These are phyloP conservation scores for Coenonympha arcania DNA, from an alignment of 2,888 invertebrate species.

Conservation along the genomic window DNA sequence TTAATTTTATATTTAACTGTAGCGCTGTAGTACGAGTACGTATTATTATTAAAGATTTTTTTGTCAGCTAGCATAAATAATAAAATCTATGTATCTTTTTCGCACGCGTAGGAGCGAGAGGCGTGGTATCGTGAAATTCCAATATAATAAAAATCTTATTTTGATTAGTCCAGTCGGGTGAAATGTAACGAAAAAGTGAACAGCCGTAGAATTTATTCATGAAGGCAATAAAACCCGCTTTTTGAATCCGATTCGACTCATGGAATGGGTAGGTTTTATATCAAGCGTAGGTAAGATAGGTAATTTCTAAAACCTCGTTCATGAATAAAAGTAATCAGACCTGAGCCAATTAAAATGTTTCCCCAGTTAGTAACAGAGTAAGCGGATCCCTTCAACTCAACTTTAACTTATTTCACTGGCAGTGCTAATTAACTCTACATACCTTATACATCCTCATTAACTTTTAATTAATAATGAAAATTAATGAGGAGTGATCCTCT, in stretches of 20 bases:
- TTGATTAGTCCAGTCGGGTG: slow-evolving; percentile 2
- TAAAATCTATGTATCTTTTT: no score
- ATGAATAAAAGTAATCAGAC: neutral
- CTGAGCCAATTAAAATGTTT: neutral
- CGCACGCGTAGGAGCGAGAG: neutral
- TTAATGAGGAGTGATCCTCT: no score
- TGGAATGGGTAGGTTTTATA: neutral
- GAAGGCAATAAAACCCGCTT: slow-evolving; percentile 13
- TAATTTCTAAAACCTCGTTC: neutral
- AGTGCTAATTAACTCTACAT: no score
- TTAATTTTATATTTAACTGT: no score
- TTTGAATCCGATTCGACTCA: neutral
- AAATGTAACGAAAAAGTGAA: neutral
- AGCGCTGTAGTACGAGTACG: no score
- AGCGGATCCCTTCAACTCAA: neutral
- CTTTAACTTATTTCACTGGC: no score
- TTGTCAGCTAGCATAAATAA: no score
- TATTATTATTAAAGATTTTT: no score
- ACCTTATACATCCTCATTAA: no score
- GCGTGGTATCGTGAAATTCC: neutral
- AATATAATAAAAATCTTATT: slow-evolving; percentile 5
- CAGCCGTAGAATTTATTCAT: slow-evolving; percentile 14
- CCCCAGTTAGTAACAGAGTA: no score
- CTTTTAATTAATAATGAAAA: no score
- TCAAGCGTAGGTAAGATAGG: neutral